These are phyloP conservation scores for Athene noctua DNA, from an alignment of 2,113 vertebrate genomes.

Conservation along the genomic window DNA sequence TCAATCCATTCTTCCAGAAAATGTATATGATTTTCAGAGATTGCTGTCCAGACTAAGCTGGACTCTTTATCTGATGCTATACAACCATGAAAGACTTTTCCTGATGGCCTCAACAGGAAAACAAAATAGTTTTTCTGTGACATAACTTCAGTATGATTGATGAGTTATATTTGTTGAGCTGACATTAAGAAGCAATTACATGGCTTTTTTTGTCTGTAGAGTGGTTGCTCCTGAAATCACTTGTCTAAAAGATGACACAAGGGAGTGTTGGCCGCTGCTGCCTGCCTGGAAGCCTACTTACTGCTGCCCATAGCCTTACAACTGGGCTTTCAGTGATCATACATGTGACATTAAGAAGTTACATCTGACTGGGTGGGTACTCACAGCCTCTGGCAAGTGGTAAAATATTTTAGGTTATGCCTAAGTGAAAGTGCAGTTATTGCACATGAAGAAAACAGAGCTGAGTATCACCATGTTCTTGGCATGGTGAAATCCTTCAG, in stretches of 20 bases:
- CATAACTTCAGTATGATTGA: background rate
- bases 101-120: background rate
- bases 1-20: background rate
- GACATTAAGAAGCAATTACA: background rate
- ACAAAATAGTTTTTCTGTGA: background rate
- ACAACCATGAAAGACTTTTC: background rate
- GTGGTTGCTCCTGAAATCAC: background rate
- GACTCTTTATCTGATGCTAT: background rate
- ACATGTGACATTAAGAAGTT: background rate
- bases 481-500: background rate
- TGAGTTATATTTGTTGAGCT: background rate
- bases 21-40: accelerated
- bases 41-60: background rate
- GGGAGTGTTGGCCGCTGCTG: background rate
- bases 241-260: background rate
- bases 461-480: background rate
- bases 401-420: background rate
- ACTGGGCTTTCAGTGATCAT: background rate
- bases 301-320: background rate
- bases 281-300: background rate
- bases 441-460: background rate
- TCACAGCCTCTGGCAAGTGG: background rate
- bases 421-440: background rate
- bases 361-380: background rate
- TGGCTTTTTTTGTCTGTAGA: background rate